Conservation (phyloP, 2,797 vertebrate genomes). For the Phataginus tricuspis region DNA sequence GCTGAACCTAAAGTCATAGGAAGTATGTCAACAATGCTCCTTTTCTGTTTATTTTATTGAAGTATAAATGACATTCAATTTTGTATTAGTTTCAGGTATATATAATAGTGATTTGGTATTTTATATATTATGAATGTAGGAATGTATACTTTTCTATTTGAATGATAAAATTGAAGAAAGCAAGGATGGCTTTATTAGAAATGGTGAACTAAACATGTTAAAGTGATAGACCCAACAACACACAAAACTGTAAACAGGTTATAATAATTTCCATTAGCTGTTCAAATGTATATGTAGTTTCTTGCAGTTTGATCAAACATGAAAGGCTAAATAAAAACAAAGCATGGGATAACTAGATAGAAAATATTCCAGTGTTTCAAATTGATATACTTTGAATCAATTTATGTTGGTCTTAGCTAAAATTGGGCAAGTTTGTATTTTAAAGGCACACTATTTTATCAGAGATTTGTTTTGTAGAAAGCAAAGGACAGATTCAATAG, state of each 20-base stretch:
- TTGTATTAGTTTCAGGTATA: no score
- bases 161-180: slow-evolving; percentile 19
- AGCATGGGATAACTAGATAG: not conserved
- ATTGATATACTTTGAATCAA: not conserved
- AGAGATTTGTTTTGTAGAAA: not conserved
- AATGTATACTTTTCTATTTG: not conserved
- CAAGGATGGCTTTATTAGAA: slow-evolving; percentile 17
- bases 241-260: not conserved
- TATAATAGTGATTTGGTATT: no score
- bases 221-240: not conserved
- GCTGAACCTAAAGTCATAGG: not conserved
- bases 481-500: not conserved
- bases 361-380: not conserved
- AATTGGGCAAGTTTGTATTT: not conserved
- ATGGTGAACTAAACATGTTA: not conserved
- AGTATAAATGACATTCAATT: no score
- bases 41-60: not conserved
- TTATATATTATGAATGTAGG: no score
- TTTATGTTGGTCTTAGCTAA: not conserved
- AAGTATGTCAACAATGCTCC: not conserved
- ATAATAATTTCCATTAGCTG: not conserved
- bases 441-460: not conserved
- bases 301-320: not conserved
- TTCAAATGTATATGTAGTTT: not conserved
- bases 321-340: not conserved